Evolutionary conservation across 2,797 vertebrate species (phyloP).

Genomic region (Falco rusticolus): DNA sequence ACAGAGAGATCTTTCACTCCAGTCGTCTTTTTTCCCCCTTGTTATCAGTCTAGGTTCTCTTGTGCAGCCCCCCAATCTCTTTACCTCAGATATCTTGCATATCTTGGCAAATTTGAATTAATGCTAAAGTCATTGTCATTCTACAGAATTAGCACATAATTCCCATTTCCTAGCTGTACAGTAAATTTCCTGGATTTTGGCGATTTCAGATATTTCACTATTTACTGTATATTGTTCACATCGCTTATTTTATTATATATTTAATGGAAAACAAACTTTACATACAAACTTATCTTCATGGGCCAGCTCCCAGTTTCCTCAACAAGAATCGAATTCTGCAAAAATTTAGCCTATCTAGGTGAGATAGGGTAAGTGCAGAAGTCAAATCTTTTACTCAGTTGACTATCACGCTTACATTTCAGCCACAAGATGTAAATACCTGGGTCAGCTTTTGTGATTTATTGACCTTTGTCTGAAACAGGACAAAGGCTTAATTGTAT

Average conservation of each 20-base stretch:
- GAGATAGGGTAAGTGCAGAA: neutral
- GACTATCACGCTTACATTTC: neutral
- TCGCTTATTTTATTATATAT: neutral
- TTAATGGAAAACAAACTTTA: neutral
- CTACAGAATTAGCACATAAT: neutral
- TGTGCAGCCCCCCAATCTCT: rapidly evolving
- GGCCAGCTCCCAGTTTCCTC: neutral
- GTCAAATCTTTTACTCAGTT: neutral
- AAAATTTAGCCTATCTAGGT: neutral
- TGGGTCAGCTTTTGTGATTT: neutral
- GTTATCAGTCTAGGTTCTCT: neutral
- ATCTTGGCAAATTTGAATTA: neutral
- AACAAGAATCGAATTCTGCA: neutral
- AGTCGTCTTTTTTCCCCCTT: neutral
- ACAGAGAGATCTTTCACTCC: neutral
- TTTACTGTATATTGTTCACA: neutral
- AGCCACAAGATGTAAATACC: neutral
- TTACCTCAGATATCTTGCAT: neutral
- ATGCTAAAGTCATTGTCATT: neutral
- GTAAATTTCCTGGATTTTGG: neutral
- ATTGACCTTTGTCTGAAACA: neutral
- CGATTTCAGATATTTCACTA: neutral
- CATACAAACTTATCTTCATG: neutral
- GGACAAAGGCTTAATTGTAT: neutral
- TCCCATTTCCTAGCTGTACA: neutral